Evolutionary conservation across 1,140 invertebrate species (phyloP).

Genomic region (Bombyx mandarina): DNA sequence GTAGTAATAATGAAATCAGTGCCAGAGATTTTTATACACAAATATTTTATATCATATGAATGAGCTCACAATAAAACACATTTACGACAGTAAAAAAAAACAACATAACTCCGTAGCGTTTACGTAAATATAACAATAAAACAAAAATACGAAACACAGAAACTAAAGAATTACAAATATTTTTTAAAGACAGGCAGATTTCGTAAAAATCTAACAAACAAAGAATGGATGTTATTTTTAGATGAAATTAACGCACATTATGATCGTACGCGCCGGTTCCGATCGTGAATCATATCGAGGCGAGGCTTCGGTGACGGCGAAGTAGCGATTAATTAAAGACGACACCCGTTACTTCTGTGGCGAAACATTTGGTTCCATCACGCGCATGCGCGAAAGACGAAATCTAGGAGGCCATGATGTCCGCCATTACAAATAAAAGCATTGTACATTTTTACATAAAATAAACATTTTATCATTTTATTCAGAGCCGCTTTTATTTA

Average conservation of each 20-base stretch:
- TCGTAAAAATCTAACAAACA: constrained; percentile 65
- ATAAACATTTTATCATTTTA: too few species aligned
- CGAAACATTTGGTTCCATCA: too few species aligned
- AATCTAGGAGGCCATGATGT: too few species aligned
- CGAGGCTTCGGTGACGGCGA: constrained; percentile 4
- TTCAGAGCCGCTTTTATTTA: too few species aligned
- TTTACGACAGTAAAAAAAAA: constrained; percentile 7
- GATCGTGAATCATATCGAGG: constrained; percentile 49
- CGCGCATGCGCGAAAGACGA: too few species aligned
- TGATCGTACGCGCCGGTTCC: constrained; percentile 43
- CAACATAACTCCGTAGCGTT: constrained; percentile 7
- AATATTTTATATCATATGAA: neutral
- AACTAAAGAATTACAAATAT: constrained; percentile 32
- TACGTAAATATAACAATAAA: constrained; percentile 17
- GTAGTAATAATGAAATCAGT: too few species aligned
- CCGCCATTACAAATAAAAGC: too few species aligned
- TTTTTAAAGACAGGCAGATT: constrained; percentile 45
- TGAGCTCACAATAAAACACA: constrained; percentile 8
- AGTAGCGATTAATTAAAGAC: too few species aligned
- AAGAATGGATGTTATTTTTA: constrained; percentile 66
- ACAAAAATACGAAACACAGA: constrained; percentile 12
- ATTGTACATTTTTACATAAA: too few species aligned
- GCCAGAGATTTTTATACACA: too few species aligned
- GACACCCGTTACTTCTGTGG: too few species aligned
- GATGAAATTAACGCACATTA: constrained; percentile 68